Base-by-base conservation (phyloP, 2,888 invertebrate genomes). In the Thecophora atra region DNA sequence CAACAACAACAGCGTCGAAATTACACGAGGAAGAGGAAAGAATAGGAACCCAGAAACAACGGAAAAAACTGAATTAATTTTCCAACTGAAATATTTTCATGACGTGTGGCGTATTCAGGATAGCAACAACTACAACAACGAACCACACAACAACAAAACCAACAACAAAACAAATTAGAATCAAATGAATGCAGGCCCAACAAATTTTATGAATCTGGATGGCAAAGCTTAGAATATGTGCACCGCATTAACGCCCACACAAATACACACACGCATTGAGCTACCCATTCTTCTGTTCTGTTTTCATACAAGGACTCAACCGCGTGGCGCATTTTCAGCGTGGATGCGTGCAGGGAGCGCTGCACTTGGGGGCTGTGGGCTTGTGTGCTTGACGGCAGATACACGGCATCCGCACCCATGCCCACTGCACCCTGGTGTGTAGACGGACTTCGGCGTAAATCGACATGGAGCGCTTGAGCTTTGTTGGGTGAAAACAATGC, bases 41-140 rank as follows among this genome's bases (percentile, higher is more conserved):
- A 54, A n/a, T 1, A 21, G 17, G 17, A 7, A 58, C 11, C 19
- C 26, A 54, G 6, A 6, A 58, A 58, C 26, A 52, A 17, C 28
- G 26, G 52, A 66, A 58, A 42, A 68, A 47, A 15, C 44, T 52
- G 62, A 60, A 70, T 63, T 63, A 52, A 70, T 70, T 70, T 70
- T 63, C 62, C 42, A 26, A 52, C 26, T 70, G 63, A 70, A 70
- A 63, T 63, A 70, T 52, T 70, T 70, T n/a, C 51, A 42, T 28
- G 51, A 24, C 24, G 63, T 52, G 47, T 63, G 52, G 69, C 42
- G 6, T 11, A 26, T 1, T 15, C 51, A 62, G 30, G 30, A 63
- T 70, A 52, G 37, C 28, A 63, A 52, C 30, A 54, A 42, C 63
- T 51, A 70, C 62, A 60, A 54, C 24, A 44, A 58, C 11, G 24